These are phyloP conservation scores for Ondatra zibethicus DNA, from an alignment of 2,113 vertebrate genomes.

Conservation along the genomic window DNA sequence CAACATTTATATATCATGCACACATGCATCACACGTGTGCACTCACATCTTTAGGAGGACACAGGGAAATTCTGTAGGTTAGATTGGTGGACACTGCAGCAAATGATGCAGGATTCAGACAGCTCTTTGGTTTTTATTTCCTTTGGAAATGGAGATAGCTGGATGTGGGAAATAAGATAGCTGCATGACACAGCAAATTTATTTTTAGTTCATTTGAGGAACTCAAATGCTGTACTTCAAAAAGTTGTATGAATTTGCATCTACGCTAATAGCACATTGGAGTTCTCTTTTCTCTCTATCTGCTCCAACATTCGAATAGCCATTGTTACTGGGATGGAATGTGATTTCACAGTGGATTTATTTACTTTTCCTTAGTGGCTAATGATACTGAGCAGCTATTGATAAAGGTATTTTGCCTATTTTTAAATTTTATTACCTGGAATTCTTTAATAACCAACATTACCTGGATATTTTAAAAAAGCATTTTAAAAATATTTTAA, in stretches of 20 bases:
- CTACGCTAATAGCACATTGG: background rate
- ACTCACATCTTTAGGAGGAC: background rate
- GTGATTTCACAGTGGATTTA: background rate
- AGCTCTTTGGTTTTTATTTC: background rate
- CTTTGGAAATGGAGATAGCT: background rate
- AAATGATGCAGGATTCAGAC: too few species aligned
- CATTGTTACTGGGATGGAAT: background rate
- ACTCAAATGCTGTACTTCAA: background rate
- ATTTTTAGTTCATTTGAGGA: background rate
- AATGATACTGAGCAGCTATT: background rate
- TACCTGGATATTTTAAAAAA: background rate
- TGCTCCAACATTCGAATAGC: background rate
- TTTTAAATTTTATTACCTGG: background rate
- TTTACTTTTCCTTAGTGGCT: background rate
- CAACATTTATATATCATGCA: background rate
- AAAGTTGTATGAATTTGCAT: background rate
- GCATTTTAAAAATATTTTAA: background rate
- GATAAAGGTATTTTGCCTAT: background rate
- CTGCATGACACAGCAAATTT: background rate
- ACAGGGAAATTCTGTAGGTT: background rate
- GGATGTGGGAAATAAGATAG: background rate
- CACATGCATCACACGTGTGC: too few species aligned
- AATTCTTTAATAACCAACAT: too few species aligned
- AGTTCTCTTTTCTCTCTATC: background rate
- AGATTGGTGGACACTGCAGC: background rate